Evolutionary conservation across 2,113 vertebrate genomes (phyloP).

Genomic region (Bettongia penicillata): DNA sequence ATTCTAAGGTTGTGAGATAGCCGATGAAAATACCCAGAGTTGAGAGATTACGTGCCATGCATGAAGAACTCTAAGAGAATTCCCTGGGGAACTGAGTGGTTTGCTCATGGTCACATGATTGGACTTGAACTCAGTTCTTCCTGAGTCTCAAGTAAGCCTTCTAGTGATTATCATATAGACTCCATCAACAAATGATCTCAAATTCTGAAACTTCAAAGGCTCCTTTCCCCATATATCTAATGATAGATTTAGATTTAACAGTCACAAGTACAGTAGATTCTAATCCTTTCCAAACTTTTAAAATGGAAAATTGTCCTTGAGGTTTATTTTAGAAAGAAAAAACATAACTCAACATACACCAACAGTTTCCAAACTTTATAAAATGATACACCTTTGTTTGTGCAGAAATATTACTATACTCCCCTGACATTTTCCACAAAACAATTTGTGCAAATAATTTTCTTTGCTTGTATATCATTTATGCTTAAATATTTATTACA

Average conservation of each 20-base stretch:
- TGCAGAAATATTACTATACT: background rate
- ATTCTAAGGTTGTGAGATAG: background rate
- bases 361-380: background rate
- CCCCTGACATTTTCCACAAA: background rate
- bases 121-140: background rate
- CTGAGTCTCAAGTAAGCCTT: background rate
- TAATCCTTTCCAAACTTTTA: background rate
- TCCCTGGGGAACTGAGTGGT: background rate
- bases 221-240: background rate
- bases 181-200: background rate
- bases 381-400: background rate
- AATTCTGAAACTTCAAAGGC: background rate
- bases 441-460: background rate
- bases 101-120: background rate
- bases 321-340: background rate
- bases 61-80: background rate
- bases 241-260: background rate
- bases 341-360: background rate
- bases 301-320: background rate
- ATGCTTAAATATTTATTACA: background rate
- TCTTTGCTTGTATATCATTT: background rate
- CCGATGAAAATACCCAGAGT: background rate
- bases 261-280: background rate
- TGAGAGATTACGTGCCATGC: background rate
- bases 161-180: background rate